phyloP scores from a whole-genome alignment of 1,140 invertebrate genomes.

The Oncopodura yosiiana region DNA sequence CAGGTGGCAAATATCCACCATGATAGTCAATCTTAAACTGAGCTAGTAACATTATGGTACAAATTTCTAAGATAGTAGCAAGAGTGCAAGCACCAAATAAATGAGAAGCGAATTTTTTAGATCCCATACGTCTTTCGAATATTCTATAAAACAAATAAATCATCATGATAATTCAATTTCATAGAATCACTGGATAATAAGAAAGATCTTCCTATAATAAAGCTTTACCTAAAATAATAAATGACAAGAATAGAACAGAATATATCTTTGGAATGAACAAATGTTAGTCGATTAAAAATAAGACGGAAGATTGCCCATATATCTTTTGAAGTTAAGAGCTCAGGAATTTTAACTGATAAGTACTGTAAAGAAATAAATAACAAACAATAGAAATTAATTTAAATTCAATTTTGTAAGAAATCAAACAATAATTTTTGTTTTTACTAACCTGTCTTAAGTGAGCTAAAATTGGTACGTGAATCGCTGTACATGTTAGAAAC shows the following conservation, averaged over 20 bases:
- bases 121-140: constrained; percentile 49
- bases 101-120: constrained; percentile 46
- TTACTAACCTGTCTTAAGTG: constrained; percentile 40
- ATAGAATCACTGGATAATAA: not conserved
- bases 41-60: constrained; percentile 38
- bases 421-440: no score
- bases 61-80: constrained; percentile 41
- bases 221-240: constrained; percentile 45
- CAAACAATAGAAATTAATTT: no score
- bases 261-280: constrained; percentile 47
- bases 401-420: no score
- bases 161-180: no score
- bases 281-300: constrained; percentile 43
- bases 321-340: constrained; percentile 40
- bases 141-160: constrained; percentile 38
- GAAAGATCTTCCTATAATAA: not conserved
- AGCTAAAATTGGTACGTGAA: constrained; percentile 43
- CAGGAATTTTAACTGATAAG: constrained; percentile 40
- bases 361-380: no score
- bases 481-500: constrained; percentile 43
- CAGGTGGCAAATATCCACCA: constrained; percentile 40
- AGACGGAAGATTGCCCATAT: constrained; percentile 46
- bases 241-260: constrained; percentile 46
- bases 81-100: constrained; percentile 43
- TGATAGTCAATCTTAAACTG: constrained; percentile 39